Base-by-base conservation (phyloP, 2,888 invertebrate genomes). In the Oligia latruncula region DNA sequence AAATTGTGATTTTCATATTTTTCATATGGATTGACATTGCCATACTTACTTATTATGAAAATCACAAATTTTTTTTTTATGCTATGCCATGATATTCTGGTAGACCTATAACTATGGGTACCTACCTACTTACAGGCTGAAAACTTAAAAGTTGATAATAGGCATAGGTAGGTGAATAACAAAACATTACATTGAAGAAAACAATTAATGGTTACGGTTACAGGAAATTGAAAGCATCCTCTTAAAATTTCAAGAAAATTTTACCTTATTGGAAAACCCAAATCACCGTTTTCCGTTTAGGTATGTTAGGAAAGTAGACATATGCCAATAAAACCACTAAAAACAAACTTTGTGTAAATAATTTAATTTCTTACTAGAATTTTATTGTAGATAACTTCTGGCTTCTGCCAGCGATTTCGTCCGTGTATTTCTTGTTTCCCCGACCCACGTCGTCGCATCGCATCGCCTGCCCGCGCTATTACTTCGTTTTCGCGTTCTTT, bases 201-300 rank as follows among this genome's bases (percentile, higher is more conserved):
- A 52, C 35, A 55, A 65, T 23, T 3, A 23, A 23, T 20, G 23
- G 20, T 4, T 35, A 40, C 46, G 5, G 15, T 23, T 23, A 67
- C 49, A 66, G 76, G 66, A 60, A 67, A 75, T 23, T 46, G 6
- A 29, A 23, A 20, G 35, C 4, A 2, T 80, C 23, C 40, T 73
- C 17, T 46, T 40, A 58, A 13, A 20, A 29, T 49, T 65, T 81
- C 58, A 80, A 29, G 75, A 20, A 75, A 58, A 52, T 15, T 35
- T 55, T 43, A 17, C 68, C 35, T 2, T 15, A n/a, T 55, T 55
- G 65, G 35, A 43, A 74, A 80, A 49, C 13, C 49, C 74, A 81
- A 49, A 49, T 40, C 2, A 13, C 2, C 17, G 8, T 23, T 78
- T 35, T n/a, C n/a, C 49, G 2, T 43, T 43, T 43, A 17, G 11